Percentiles rank a stretch among this genome's conserved stretches.
Conservation (phyloP, 2,797 vertebrate genomes). For the Cyprinella venusta region DNA sequence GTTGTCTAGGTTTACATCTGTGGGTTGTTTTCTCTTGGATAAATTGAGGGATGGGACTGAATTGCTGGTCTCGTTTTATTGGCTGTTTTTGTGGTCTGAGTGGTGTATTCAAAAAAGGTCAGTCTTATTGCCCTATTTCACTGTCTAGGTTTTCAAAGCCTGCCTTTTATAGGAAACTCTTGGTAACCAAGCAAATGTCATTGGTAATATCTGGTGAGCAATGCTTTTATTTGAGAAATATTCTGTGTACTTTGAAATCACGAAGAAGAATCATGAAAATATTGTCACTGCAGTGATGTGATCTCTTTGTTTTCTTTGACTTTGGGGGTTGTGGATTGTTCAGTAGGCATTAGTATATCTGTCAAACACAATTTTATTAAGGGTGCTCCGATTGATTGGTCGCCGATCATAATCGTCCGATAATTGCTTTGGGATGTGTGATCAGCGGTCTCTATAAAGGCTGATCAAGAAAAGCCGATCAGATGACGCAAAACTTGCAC, state of each 20-base stretch:
- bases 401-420: too few species aligned
- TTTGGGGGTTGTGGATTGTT: not conserved
- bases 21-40: constrained; percentile 16
- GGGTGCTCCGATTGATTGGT: too few species aligned
- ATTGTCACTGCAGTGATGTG: not conserved
- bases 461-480: too few species aligned
- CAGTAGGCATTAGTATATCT: not conserved
- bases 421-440: too few species aligned
- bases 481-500: too few species aligned
- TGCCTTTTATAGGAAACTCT: constrained; percentile 3
- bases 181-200: not conserved
- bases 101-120: not conserved
- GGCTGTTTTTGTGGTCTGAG: constrained; percentile 14
- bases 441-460: too few species aligned
- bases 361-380: not conserved
- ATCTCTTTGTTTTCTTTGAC: not conserved
- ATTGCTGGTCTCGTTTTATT: constrained; percentile 11
- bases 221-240: not conserved
- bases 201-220: not conserved
- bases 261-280: not conserved
- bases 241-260: not conserved
- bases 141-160: constrained; percentile 7
- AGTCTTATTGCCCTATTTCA: constrained; percentile 29
- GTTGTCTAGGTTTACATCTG: constrained; percentile 27
- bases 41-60: not conserved